Base-by-base conservation (phyloP, 2,888 invertebrate genomes). In the Germaria angustata region DNA sequence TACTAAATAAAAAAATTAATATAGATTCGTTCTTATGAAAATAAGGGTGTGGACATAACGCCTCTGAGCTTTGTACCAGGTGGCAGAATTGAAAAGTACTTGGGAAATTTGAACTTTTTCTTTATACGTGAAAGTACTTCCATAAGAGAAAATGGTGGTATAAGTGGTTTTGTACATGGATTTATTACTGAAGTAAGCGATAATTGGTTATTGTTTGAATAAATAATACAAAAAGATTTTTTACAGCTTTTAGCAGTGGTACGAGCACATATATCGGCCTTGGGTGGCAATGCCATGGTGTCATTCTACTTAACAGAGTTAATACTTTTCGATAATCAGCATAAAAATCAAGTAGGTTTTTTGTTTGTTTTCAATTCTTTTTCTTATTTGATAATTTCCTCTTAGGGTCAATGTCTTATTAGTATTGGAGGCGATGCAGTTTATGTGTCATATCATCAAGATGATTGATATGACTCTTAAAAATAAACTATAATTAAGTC, bases 361-460 rank as follows among this genome's bases (percentile, higher is more conserved):
- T 17, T 17, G 6, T 77, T 20, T 20, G 22, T 22, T n/a, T n/a
- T 13, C 4, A 36, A 46, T 28, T 53, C 15, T 39, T 53, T 6
- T 46, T 63, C 46, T 11, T 36, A 68, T 61, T 41, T 77, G 39
- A 63, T 24, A 9, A 28, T 39, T 49, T 65, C 86, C 84, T 83
- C 86, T 80, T 93, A 98, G 98, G 97, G 97, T 76, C 98, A 99
- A 92, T 98, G 98, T 92, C 93, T 99, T 82, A 95, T 99, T 84
- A 98, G 98, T 86, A 96, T 99, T 13, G 98, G 98, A 55, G 99
- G 99, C 0, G 99, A 99, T 91, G 97, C 97, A 2, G 98, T 98
- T 2, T 94, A 94, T 86, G 95, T 96, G 13, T 94, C 95, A 11
- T 96, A 96, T 90, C 94, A 92, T 86, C 90, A 92, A 73, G 93